These are phyloP conservation scores for Thysanoteuthis rhombus DNA, from an alignment of 2,888 invertebrate genomes.

Conservation along the genomic window DNA sequence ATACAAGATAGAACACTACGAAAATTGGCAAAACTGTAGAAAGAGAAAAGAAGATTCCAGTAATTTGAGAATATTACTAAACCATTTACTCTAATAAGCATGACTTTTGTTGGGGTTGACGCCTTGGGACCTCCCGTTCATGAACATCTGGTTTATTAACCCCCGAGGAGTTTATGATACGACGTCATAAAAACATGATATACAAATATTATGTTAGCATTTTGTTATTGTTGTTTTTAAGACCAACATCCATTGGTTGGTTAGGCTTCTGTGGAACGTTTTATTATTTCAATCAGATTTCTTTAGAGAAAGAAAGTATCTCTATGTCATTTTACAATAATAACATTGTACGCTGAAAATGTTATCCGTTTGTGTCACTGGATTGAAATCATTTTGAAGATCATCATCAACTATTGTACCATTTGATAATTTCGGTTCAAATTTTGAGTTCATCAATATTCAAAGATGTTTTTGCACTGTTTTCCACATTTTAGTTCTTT, in stretches of 20 bases:
- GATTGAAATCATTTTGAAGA: background rate
- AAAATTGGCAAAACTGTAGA: background rate
- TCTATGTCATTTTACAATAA: background rate
- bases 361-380: background rate
- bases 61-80: background rate
- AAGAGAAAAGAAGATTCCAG: background rate
- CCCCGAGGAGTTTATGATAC: conserved; percentile 12
- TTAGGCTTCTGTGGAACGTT: background rate
- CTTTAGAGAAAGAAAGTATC: background rate
- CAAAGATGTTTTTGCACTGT: too few species aligned
- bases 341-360: background rate
- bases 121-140: background rate
- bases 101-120: background rate
- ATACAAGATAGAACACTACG: too few species aligned
- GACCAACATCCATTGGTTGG: background rate
- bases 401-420: background rate
- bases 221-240: background rate
- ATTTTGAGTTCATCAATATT: too few species aligned
- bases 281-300: background rate
- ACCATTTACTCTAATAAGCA: background rate
- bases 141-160: conserved; percentile 12
- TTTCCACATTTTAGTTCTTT: too few species aligned
- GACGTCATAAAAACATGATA: background rate
- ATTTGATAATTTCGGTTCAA: background rate
- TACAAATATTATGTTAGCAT: background rate